Base-by-base conservation (phyloP, 2,113 vertebrate species). In the Anhinga rufa region DNA sequence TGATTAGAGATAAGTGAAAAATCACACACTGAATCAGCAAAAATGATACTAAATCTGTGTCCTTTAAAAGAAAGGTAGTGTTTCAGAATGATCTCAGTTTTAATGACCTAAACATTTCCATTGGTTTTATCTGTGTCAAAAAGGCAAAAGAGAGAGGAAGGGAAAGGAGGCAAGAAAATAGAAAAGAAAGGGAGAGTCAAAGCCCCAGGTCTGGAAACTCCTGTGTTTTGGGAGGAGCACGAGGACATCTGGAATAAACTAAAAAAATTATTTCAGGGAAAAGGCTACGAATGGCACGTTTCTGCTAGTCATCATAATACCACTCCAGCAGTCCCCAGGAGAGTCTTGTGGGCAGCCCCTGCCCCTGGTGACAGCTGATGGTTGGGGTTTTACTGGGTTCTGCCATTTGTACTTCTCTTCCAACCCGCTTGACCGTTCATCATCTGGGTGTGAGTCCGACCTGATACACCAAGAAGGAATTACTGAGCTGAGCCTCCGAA, bases 221-320 rank as follows among this genome's bases (percentile, higher is more conserved):
- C 54, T 32, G 44, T 61, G 28, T 74, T 78, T 62, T 57, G 38
- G 19, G 13, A 49, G 29, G 25, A 84, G 14, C 31, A 82, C 1
- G 14, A 62, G n/a, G 34, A 80, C 9, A n/a, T 32, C 40, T 64
- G 58, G 40, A 88, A 72, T 31, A 74, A 69, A 77, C 7, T 6
- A 44, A 28, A 77, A 58, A 61, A 70, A 71, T 9, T 38, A 80
- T 54, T 91, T 57, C 54, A 66, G 42, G 42, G 16, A 44, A 28
- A 61, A 60, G 32, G 12, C 31, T 65, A 1, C 1, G 2, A 34
- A 10, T 16, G 20, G 5, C 16, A 31, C 1, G 0, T 51, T 92
- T 72, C 70, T 87, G 55, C 12, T 44, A 54, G 20, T 44, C 11
- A 54, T 61, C 3, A 3, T 8, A 6, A 13, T 14, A 34, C 5